Evolutionary conservation across 2,888 invertebrate genomes (phyloP).

Genomic region (Eristalis arbustorum): DNA sequence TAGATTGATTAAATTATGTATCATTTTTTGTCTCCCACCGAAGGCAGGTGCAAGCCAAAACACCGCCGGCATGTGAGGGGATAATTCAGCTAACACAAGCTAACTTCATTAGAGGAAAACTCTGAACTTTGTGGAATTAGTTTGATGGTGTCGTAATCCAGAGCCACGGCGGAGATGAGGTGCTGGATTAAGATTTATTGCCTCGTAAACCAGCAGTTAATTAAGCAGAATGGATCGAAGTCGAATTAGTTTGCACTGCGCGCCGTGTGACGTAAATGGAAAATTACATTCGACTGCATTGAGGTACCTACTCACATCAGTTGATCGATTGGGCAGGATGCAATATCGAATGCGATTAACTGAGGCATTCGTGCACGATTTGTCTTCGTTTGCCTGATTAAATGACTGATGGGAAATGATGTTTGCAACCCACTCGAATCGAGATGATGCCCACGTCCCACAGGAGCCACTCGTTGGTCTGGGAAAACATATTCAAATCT

Average conservation of each 20-base stretch:
- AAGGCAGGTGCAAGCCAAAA: background rate
- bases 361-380: background rate
- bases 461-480: no score
- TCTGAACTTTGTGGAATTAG: conserved; percentile 34
- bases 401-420: no score
- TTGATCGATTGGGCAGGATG: background rate
- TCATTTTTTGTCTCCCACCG: background rate
- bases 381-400: no score
- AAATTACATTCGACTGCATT: background rate
- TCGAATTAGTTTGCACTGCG: background rate
- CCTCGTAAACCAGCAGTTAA: conserved; percentile 34
- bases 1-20: conserved; percentile 40
- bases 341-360: background rate
- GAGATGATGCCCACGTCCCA: no score
- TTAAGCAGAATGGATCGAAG: conserved; percentile 28
- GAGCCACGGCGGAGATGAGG: background rate
- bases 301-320: background rate
- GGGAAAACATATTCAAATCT: no score
- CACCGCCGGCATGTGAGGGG: background rate
- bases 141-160: conserved; percentile 17
- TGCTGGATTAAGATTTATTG: conserved; percentile 28
- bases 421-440: no score
- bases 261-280: background rate
- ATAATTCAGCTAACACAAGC: conserved; percentile 29
- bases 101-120: conserved; percentile 57